A percentile compares a stretch with the other conserved stretches of the same genome.
Conservation (phyloP, 2,888 invertebrate species). For the Melikaiella ostensackeni region DNA sequence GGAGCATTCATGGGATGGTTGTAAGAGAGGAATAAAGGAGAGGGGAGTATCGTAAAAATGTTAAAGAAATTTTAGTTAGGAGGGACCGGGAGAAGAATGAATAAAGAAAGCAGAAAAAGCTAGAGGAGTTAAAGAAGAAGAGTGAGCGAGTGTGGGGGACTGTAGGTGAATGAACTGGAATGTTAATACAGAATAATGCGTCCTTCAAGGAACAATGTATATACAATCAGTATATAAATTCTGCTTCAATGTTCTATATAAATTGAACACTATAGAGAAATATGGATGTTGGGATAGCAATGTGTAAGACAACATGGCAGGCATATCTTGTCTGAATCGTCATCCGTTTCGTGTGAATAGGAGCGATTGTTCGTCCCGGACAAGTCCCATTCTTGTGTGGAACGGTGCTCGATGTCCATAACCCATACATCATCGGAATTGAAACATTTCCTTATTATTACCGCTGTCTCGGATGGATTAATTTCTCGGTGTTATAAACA, state of each 20-base stretch:
- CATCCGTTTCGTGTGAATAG: constrained; percentile 39
- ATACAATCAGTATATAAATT: neutral
- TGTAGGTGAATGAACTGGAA: too few relatives aligned
- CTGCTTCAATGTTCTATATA: neutral
- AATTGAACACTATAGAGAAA: constrained; percentile 23
- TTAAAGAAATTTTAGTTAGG: too few relatives aligned
- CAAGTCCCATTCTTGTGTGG: constrained; percentile 57
- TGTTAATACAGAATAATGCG: too few relatives aligned
- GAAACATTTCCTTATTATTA: constrained; percentile 77
- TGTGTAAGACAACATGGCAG: constrained; percentile 34
- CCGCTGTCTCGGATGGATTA: constrained; percentile 75
- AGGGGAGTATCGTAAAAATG: too few relatives aligned
- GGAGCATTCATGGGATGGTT: too few relatives aligned
- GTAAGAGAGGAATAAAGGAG: too few relatives aligned
- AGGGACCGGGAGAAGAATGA: too few relatives aligned
- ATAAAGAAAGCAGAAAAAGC: too few relatives aligned
- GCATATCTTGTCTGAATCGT: constrained; percentile 30
- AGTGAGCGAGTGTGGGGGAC: too few relatives aligned
- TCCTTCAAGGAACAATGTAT: neutral
- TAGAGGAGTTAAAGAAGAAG: too few relatives aligned
- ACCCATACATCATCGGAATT: constrained; percentile 74
- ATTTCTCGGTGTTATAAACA: constrained; percentile 64
- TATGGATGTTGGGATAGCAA: constrained; percentile 31
- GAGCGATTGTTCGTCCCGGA: constrained; percentile 64
- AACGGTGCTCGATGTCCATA: constrained; percentile 50